phyloP scores from a whole-genome alignment of 2,113 vertebrate species.

The Thamnaconus septentrionalis region DNA sequence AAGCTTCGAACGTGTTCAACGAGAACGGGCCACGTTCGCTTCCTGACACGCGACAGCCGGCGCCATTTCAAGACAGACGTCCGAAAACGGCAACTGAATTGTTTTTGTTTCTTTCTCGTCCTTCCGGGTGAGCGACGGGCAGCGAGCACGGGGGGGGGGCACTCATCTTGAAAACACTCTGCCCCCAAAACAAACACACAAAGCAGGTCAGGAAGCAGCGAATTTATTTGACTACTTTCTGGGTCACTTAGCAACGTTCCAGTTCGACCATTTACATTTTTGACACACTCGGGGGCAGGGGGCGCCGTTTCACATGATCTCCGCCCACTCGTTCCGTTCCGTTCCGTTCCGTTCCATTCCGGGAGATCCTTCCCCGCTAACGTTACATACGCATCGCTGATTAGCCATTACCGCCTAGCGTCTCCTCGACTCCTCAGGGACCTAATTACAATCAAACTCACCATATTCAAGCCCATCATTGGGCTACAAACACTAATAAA shows the following conservation, averaged over 20 bases:
- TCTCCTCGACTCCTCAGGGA: constrained; percentile 51
- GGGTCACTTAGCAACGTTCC: constrained; percentile 66
- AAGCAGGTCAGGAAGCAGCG: constrained; percentile 78
- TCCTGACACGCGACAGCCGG: too few relatives aligned
- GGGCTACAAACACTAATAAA: constrained; percentile 72
- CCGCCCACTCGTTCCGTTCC: too few relatives aligned
- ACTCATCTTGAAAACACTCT: too few relatives aligned
- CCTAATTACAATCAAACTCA: constrained; percentile 69
- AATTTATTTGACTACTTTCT: constrained; percentile 86
- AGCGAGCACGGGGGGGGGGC: too few relatives aligned
- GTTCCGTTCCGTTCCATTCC: too few relatives aligned
- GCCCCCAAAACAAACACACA: constrained; percentile 25
- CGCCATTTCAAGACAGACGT: too few relatives aligned
- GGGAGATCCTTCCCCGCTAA: constrained; percentile 7
- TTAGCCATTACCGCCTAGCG: constrained; percentile 25
- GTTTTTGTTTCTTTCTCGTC: too few relatives aligned
- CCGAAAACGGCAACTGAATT: too few relatives aligned
- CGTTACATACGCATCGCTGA: constrained; percentile 54
- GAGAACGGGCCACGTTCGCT: too few relatives aligned
- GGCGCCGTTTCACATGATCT: constrained; percentile 3
- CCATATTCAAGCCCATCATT: constrained; percentile 68
- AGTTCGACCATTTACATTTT: constrained; percentile 60
- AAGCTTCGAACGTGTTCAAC: too few relatives aligned
- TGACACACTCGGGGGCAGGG: constrained; percentile 58
- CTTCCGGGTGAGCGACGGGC: too few relatives aligned